A percentile compares a stretch with the other conserved stretches of the same genome.
Conservation (phyloP, 2,797 vertebrate species). For the Bothrops alternatus region DNA sequence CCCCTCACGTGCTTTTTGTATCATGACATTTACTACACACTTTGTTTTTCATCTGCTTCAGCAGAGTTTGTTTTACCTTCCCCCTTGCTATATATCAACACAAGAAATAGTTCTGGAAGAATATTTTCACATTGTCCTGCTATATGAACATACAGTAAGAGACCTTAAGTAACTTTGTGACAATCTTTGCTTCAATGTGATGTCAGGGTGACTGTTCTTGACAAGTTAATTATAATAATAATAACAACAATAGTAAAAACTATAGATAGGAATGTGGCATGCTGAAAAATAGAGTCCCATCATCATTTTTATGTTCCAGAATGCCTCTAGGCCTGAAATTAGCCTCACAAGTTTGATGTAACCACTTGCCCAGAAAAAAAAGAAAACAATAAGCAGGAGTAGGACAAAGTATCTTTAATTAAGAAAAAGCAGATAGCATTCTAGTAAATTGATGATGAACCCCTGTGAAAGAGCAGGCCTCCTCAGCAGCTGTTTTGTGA, state of each 20-base stretch:
- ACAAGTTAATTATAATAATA: not conserved
- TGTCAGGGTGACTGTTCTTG: not conserved
- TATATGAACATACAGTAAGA: not conserved
- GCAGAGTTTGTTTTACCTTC: not conserved
- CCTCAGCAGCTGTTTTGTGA: not conserved
- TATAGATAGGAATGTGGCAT: not conserved
- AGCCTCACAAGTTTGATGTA: not conserved
- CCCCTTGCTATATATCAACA: not conserved
- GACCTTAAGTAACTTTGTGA: not conserved
- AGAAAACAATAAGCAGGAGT: not conserved
- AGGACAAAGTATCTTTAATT: not conserved
- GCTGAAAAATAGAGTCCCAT: not conserved
- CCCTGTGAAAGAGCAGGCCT: not conserved
- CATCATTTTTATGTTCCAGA: not conserved
- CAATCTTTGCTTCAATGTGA: not conserved
- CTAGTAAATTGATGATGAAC: not conserved
- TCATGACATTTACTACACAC: constrained; percentile 2
- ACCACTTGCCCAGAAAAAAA: not conserved
- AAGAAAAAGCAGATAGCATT: not conserved
- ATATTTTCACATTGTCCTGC: not conserved
- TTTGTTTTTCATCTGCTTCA: constrained; percentile 1
- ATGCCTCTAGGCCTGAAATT: not conserved
- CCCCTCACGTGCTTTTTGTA: constrained; percentile 16
- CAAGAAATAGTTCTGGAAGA: not conserved
- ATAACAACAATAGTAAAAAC: not conserved